Conservation (phyloP, 2,888 invertebrate species). For the Thymelicus acteon region DNA sequence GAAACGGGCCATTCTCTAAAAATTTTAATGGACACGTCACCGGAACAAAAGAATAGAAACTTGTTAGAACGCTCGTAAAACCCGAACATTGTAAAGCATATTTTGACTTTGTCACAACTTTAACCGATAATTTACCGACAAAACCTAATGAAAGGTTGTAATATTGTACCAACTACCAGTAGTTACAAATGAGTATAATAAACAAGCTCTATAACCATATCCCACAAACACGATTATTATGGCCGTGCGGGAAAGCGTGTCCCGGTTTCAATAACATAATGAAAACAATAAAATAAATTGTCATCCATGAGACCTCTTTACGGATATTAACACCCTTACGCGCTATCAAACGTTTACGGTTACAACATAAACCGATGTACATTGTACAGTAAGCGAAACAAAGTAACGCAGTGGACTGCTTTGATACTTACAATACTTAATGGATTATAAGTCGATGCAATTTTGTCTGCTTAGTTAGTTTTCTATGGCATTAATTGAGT, state of each 20-base stretch:
- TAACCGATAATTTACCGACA: constrained; percentile 8
- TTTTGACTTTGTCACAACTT: constrained; percentile 1
- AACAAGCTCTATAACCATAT: constrained; percentile 45
- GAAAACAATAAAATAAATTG: constrained; percentile 52
- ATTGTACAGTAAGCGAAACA: constrained; percentile 13
- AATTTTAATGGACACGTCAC: not conserved
- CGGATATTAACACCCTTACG: constrained; percentile 19
- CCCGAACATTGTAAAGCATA: not conserved
- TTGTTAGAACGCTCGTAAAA: constrained; percentile 8
- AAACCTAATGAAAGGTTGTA: constrained; percentile 15
- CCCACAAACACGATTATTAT: constrained; percentile 53
- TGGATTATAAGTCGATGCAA: too few relatives aligned
- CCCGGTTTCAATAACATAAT: constrained; percentile 44
- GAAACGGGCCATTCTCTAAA: not conserved
- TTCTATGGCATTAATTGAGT: too few relatives aligned
- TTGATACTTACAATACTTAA: constrained; percentile 35
- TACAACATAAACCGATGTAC: constrained; percentile 7
- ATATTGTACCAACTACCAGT: constrained; percentile 19
- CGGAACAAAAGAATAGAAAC: not conserved
- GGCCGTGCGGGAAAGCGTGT: constrained; percentile 52
- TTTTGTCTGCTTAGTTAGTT: too few relatives aligned
- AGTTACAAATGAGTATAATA: constrained; percentile 22
- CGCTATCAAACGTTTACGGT: constrained; percentile 8
- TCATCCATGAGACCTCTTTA: constrained; percentile 27
- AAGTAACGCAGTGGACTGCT: constrained; percentile 29